Percentiles rank a stretch among this genome's conserved stretches.
Evolutionary conservation across 2,888 invertebrate species (phyloP).

Genomic region (Dryomyza anilis): DNA sequence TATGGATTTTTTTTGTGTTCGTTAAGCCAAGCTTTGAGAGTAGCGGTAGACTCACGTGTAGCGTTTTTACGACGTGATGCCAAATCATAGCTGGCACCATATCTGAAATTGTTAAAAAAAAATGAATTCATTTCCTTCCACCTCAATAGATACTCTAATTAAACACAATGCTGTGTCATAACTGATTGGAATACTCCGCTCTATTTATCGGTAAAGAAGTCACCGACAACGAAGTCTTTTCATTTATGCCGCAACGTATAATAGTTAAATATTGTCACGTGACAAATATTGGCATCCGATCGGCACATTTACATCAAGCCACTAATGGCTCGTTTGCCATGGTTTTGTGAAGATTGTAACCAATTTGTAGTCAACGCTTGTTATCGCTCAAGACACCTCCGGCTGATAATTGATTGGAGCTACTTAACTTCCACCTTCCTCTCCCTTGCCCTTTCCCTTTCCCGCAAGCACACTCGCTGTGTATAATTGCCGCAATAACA

Average conservation of each 20-base stretch:
- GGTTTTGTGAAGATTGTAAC: slow-evolving; percentile 10
- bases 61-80: slow-evolving; percentile 96
- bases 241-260: slow-evolving; percentile 21
- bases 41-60: slow-evolving; percentile 95
- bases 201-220: too few species aligned
- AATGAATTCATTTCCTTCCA: too few species aligned
- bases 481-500: slow-evolving; percentile 4
- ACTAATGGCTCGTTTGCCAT: slow-evolving; percentile 17
- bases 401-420: slow-evolving; percentile 26
- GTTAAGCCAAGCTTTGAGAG: slow-evolving; percentile 95
- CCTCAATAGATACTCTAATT: too few species aligned
- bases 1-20: slow-evolving; percentile 97
- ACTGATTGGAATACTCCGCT: too few species aligned
- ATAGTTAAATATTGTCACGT: slow-evolving; percentile 30
- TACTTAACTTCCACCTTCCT: not conserved
- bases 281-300: not conserved
- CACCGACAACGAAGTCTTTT: too few species aligned
- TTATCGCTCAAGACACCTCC: slow-evolving; percentile 28
- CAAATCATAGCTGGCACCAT: slow-evolving; percentile 91
- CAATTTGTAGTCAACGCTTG: slow-evolving; percentile 27
- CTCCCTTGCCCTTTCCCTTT: not conserved
- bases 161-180: too few species aligned
- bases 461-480: not conserved
- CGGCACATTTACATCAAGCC: not conserved
- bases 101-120: too few species aligned